Percentiles rank a stretch among this genome's conserved stretches.
Conservation (phyloP, 2,113 vertebrate species). For the Hippolais icterina region DNA sequence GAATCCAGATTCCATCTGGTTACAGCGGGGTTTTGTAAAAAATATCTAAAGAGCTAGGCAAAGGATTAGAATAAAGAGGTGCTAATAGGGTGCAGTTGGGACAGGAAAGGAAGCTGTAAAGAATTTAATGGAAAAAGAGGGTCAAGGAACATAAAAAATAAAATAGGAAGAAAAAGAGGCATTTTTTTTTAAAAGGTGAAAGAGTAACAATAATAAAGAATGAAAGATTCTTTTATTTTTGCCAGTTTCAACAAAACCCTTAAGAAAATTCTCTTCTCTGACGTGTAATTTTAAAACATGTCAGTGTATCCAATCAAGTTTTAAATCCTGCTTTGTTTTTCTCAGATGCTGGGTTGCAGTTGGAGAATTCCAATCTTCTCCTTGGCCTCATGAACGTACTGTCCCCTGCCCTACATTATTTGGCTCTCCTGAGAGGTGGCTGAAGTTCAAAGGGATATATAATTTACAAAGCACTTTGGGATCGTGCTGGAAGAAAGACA, state of each 20-base stretch:
- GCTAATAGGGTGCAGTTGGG: conserved; percentile 66
- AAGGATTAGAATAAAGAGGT: conserved; percentile 75
- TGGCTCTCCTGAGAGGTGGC: conserved; percentile 55
- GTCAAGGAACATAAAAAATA: conserved; percentile 63
- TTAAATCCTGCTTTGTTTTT: conserved; percentile 6
- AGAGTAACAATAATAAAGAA: conserved; percentile 67
- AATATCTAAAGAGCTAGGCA: conserved; percentile 50
- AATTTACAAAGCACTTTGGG: conserved; percentile 56
- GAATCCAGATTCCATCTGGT: conserved; percentile 63
- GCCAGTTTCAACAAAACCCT: conserved; percentile 60
- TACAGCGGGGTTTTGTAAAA: conserved; percentile 57
- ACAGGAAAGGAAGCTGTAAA: conserved; percentile 69
- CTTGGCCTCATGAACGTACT: conserved; percentile 14
- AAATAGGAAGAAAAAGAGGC: conserved; percentile 59
- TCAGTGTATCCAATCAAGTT: neutral
- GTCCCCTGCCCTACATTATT: conserved; percentile 24
- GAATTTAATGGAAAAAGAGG: conserved; percentile 65
- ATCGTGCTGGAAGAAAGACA: conserved; percentile 3
- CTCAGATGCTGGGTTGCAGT: conserved; percentile 19
- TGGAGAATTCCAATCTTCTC: conserved; percentile 22
- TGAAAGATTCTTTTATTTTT: conserved; percentile 55
- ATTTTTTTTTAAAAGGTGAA: conserved; percentile 62
- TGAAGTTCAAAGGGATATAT: conserved; percentile 45
- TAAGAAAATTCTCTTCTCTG: conserved; percentile 50
- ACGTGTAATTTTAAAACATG: conserved; percentile 50